Evolutionary conservation across 2,113 vertebrate species (phyloP).

Genomic region (Protomyctophum bolini): DNA sequence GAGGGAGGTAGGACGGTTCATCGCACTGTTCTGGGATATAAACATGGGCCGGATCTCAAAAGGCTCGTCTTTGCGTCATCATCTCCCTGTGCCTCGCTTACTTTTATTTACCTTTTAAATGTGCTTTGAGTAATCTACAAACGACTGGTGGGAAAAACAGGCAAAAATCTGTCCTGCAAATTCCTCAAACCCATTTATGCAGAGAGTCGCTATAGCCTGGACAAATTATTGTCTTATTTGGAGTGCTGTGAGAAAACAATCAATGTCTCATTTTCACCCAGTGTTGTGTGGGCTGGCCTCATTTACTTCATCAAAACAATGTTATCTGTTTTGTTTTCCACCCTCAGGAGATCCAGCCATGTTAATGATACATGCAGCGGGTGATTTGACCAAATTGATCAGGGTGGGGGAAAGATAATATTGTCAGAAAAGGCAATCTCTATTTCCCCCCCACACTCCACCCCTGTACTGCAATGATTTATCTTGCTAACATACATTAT

Average conservation of each 20-base stretch:
- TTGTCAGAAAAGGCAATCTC: neutral
- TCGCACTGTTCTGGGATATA: constrained; percentile 5
- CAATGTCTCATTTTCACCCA: constrained; percentile 18
- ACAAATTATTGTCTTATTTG: constrained; percentile 3
- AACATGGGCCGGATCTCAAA: constrained; percentile 41
- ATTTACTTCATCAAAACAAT: constrained; percentile 24
- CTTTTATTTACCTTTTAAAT: neutral
- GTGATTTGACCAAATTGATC: constrained; percentile 20
- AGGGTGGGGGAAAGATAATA: neutral
- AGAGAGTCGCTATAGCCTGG: neutral
- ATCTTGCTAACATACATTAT: neutral
- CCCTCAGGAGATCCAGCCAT: constrained; percentile 43
- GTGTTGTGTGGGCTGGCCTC: constrained; percentile 12
- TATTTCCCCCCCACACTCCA: neutral
- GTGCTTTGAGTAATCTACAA: neutral
- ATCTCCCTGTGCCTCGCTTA: neutral
- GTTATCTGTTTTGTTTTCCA: neutral
- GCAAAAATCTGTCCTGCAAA: neutral
- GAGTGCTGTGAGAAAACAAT: constrained; percentile 20
- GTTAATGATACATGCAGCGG: constrained; percentile 38
- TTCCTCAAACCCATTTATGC: constrained; percentile 5
- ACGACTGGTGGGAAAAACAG: neutral
- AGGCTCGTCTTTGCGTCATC: constrained; percentile 16
- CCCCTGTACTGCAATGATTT: neutral
- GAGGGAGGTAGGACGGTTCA: neutral